Evolutionary conservation across 2,113 vertebrate species (phyloP).

Genomic region (Eublepharis macularius): DNA sequence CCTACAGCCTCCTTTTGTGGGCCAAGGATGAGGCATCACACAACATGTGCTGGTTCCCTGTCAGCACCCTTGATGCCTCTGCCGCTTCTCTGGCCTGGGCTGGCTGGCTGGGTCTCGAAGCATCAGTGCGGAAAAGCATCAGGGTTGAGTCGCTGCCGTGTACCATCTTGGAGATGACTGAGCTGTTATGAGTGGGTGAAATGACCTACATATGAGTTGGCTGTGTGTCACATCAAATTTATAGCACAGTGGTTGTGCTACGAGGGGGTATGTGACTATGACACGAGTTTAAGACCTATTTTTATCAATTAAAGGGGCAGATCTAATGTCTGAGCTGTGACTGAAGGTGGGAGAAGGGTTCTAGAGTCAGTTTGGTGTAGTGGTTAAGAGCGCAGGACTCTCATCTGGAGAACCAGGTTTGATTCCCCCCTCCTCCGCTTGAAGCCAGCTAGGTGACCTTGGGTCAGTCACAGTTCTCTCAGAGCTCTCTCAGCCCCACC

Average conservation of each 20-base stretch:
- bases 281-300: not conserved
- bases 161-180: accelerated
- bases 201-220: constrained; percentile 2
- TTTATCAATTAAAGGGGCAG: not conserved
- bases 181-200: not conserved
- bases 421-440: too few relatives aligned
- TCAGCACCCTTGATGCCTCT: constrained; percentile 15
- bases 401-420: too few relatives aligned
- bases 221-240: constrained; percentile 10
- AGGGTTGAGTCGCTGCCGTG: not conserved
- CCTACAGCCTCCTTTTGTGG: not conserved
- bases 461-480: too few relatives aligned
- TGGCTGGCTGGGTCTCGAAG: not conserved
- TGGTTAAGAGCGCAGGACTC: too few relatives aligned
- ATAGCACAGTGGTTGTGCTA: not conserved
- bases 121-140: not conserved
- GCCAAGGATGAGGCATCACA: not conserved
- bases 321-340: not conserved
- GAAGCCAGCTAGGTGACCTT: too few relatives aligned
- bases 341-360: not conserved
- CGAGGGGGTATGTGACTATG: not conserved
- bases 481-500: too few relatives aligned
- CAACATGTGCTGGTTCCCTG: not conserved
- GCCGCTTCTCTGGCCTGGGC: not conserved
- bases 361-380: too few relatives aligned